Percentiles rank a stretch among this genome's conserved stretches.
These are phyloP conservation scores for Philonicus albiceps DNA, from an alignment of 2,888 invertebrate genomes.

Conservation along the genomic window DNA sequence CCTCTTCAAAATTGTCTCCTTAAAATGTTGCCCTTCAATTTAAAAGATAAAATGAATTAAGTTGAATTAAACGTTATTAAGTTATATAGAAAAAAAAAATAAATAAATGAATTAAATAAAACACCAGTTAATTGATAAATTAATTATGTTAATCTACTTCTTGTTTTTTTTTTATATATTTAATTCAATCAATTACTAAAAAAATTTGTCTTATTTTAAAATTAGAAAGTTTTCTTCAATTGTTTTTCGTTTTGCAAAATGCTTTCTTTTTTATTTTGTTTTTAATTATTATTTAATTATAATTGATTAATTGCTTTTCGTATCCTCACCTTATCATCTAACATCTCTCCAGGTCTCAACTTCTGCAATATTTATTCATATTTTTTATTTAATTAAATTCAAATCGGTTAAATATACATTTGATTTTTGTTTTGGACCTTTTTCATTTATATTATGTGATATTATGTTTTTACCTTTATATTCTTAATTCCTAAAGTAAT, in stretches of 20 bases:
- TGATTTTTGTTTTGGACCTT: neutral
- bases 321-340: constrained; percentile 73
- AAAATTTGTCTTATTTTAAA: too few relatives aligned
- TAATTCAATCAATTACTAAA: too few relatives aligned
- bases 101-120: neutral
- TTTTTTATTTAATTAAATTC: neutral
- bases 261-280: neutral
- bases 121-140: neutral
- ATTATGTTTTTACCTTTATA: neutral
- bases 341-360: constrained; percentile 81
- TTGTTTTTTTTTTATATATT: too few relatives aligned
- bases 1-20: neutral
- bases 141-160: neutral
- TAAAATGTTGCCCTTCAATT: neutral
- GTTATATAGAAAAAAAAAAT: neutral
- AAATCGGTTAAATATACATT: too few relatives aligned
- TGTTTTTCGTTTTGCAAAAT: neutral
- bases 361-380: constrained; percentile 56
- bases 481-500: too few relatives aligned
- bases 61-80: neutral
- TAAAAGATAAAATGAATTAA: neutral
- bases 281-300: too few relatives aligned
- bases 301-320: neutral
- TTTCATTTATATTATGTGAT: neutral
- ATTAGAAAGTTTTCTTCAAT: too few relatives aligned